Conservation (phyloP, 30 jellyfish, hydroid and myxozoan species). For the Turritopsis rubra region DNA sequence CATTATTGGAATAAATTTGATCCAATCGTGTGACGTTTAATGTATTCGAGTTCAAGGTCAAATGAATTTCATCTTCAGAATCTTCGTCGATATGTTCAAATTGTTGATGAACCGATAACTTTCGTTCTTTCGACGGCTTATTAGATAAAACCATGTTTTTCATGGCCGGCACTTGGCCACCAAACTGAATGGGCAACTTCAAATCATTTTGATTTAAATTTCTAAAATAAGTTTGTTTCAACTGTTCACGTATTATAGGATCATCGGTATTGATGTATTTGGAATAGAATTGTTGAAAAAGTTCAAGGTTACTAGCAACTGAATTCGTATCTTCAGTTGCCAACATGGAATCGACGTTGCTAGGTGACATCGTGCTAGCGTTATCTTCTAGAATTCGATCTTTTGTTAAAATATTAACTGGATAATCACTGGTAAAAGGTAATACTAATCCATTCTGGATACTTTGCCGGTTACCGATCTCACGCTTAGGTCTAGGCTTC, state of each 20-base stretch:
- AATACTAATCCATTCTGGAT: slow-evolving; percentile 10
- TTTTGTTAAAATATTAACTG: slow-evolving; percentile 15
- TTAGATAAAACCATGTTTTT: neutral
- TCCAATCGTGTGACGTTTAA: slow-evolving; percentile 13
- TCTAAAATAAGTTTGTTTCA: slow-evolving; percentile 1
- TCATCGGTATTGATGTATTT: slow-evolving; percentile 22
- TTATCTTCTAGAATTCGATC: slow-evolving; percentile 29
- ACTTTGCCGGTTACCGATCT: neutral
- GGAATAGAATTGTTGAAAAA: slow-evolving; percentile 4
- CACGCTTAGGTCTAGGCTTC: neutral
- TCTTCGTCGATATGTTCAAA: slow-evolving; percentile 34
- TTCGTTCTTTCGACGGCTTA: slow-evolving; percentile 11
- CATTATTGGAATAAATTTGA: slow-evolving; percentile 1
- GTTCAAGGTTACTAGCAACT: slow-evolving; percentile 45
- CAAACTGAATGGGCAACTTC: slow-evolving; percentile 26
- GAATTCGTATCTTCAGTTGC: slow-evolving; percentile 97
- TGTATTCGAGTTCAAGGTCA: slow-evolving; percentile 15
- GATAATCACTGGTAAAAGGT: slow-evolving; percentile 26
- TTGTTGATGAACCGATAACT: slow-evolving; percentile 24
- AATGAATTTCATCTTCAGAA: slow-evolving; percentile 24
- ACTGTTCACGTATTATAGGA: slow-evolving; percentile 21
- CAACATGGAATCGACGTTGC: slow-evolving; percentile 36
- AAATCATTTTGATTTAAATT: slow-evolving; percentile 4
- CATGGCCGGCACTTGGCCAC: neutral
- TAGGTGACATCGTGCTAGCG: slow-evolving; percentile 41